These are phyloP conservation scores for Neosilurus mollespiculum DNA, from an alignment of 2,797 vertebrate species.

Conservation along the genomic window DNA sequence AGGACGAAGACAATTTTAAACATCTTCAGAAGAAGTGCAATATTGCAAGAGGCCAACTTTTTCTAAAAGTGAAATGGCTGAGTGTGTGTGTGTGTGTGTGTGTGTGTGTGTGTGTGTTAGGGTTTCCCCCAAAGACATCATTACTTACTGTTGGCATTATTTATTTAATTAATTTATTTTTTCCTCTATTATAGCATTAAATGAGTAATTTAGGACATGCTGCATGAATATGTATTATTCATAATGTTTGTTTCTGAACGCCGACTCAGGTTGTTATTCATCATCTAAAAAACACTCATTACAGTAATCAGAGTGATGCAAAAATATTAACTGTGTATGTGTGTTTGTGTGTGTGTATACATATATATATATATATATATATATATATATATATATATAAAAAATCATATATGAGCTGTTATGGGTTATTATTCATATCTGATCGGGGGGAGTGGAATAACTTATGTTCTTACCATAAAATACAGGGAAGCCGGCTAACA, in stretches of 20 bases:
- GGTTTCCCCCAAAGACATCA: slow-evolving; percentile 1
- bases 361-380: too few species aligned
- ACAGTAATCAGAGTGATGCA: neutral
- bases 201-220: slow-evolving; percentile 42
- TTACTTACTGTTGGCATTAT: slow-evolving; percentile 20
- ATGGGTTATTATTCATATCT: too few species aligned
- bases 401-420: too few species aligned
- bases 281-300: slow-evolving; percentile 23
- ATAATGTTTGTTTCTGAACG: slow-evolving; percentile 36
- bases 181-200: slow-evolving; percentile 29
- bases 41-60: slow-evolving; percentile 15
- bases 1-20: neutral
- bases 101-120: neutral
- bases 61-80: neutral
- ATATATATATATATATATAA: too few species aligned
- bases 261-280: slow-evolving; percentile 21
- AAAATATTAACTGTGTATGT: neutral
- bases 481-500: too few species aligned
- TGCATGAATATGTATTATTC: slow-evolving; percentile 36
- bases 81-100: neutral
- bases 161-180: neutral
- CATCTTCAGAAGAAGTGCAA: slow-evolving; percentile 5
- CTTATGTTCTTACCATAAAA: too few species aligned
- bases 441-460: too few species aligned
- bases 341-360: too few species aligned